phyloP scores from a whole-genome alignment of 2,797 vertebrate genomes.

The Peromyscus eremicus region DNA sequence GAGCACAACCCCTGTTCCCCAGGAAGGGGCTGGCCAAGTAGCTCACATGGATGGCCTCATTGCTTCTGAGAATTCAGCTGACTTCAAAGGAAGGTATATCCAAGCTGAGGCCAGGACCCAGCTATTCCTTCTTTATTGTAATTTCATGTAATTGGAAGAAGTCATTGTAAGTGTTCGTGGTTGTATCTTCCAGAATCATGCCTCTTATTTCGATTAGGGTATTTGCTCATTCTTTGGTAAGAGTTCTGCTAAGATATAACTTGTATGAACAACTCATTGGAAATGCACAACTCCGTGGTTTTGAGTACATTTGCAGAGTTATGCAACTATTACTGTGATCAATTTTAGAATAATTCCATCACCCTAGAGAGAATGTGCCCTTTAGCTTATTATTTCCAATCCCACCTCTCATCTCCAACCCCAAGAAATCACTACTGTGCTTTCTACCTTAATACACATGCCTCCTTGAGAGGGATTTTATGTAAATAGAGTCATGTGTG shows the following conservation, averaged over 20 bases:
- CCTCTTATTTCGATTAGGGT: slow-evolving; percentile 38
- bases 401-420: neutral
- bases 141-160: neutral
- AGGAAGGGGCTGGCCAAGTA: neutral
- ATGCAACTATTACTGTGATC: neutral
- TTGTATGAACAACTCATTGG: neutral
- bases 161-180: neutral
- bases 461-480: neutral
- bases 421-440: neutral
- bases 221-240: neutral
- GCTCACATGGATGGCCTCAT: neutral
- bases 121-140: slow-evolving; percentile 13
- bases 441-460: neutral
- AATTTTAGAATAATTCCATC: slow-evolving; percentile 36
- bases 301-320: slow-evolving; percentile 13
- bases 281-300: neutral
- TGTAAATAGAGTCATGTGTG: neutral
- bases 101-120: neutral
- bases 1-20: neutral
- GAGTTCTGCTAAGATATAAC: neutral
- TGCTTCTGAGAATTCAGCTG: neutral
- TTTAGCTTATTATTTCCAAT: neutral
- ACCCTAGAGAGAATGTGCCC: neutral
- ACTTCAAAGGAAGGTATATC: neutral
- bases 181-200: neutral